Evolutionary conservation across 2,797 vertebrate genomes (phyloP).

Genomic region (Parambassis ranga): DNA sequence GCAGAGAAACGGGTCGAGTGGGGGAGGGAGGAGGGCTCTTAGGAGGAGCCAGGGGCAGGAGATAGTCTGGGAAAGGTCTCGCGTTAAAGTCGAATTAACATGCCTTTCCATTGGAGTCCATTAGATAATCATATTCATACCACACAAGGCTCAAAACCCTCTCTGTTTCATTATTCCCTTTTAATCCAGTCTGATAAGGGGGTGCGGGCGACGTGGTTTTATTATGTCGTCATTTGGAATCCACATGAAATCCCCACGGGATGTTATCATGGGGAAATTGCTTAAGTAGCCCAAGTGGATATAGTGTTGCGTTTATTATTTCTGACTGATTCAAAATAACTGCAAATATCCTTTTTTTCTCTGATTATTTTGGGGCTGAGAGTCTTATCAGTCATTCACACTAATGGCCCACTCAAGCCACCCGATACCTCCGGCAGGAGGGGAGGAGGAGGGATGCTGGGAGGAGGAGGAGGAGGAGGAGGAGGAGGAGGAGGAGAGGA

Average conservation of each 20-base stretch:
- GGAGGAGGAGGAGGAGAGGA: background rate
- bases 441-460: background rate
- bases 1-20: slow-evolving; percentile 13
- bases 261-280: slow-evolving; percentile 79
- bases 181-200: slow-evolving; percentile 83
- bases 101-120: slow-evolving; percentile 78
- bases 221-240: slow-evolving; percentile 83
- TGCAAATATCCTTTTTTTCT: slow-evolving; percentile 62
- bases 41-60: slow-evolving; percentile 77
- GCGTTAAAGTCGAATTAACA: slow-evolving; percentile 80
- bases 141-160: slow-evolving; percentile 83
- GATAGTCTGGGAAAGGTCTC: slow-evolving; percentile 82
- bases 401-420: slow-evolving; percentile 77
- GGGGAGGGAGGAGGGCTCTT: slow-evolving; percentile 39
- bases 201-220: slow-evolving; percentile 72
- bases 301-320: slow-evolving; percentile 82
- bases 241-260: slow-evolving; percentile 76
- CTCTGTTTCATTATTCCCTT: slow-evolving; percentile 80
- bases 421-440: slow-evolving; percentile 68
- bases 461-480: background rate
- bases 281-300: slow-evolving; percentile 82
- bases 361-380: slow-evolving; percentile 60
- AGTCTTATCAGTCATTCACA: slow-evolving; percentile 73
- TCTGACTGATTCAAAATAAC: slow-evolving; percentile 80
- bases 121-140: slow-evolving; percentile 86